phyloP scores from a whole-genome alignment of 1,140 invertebrate species.

The Caenorhabditis inopinata region DNA sequence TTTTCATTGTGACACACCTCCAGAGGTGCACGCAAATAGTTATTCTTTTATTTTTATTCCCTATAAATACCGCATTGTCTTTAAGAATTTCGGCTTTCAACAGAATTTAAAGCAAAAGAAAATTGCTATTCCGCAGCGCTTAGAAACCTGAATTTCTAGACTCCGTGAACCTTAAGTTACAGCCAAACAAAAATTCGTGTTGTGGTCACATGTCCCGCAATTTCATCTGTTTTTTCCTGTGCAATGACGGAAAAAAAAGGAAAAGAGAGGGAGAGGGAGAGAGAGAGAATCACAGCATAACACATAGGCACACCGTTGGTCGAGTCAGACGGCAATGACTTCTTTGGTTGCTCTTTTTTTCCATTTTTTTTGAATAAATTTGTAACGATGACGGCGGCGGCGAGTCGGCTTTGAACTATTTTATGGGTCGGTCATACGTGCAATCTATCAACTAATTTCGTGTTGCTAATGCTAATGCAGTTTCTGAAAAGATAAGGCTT shows the following conservation, averaged over 20 bases:
- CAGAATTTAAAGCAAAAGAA: too few species aligned
- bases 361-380: not conserved
- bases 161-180: not conserved
- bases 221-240: slow-evolving; percentile 24
- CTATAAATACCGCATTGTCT: too few species aligned
- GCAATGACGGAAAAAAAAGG: slow-evolving; percentile 1
- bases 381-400: not conserved
- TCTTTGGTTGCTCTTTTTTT: too few species aligned
- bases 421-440: not conserved
- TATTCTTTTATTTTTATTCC: not conserved
- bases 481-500: too few species aligned
- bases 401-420: not conserved
- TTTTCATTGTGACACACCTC: not conserved
- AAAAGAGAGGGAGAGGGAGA: not conserved
- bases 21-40: not conserved
- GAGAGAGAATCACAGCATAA: slow-evolving; percentile 3
- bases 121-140: too few species aligned
- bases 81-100: too few species aligned
- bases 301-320: slow-evolving; percentile 22
- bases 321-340: not conserved
- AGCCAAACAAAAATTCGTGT: not conserved
- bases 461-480: too few species aligned
- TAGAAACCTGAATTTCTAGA: too few species aligned
- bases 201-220: slow-evolving; percentile 14
- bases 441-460: not conserved